Evolutionary conservation across 2,797 vertebrate genomes (phyloP).

Genomic region (Emys orbicularis): DNA sequence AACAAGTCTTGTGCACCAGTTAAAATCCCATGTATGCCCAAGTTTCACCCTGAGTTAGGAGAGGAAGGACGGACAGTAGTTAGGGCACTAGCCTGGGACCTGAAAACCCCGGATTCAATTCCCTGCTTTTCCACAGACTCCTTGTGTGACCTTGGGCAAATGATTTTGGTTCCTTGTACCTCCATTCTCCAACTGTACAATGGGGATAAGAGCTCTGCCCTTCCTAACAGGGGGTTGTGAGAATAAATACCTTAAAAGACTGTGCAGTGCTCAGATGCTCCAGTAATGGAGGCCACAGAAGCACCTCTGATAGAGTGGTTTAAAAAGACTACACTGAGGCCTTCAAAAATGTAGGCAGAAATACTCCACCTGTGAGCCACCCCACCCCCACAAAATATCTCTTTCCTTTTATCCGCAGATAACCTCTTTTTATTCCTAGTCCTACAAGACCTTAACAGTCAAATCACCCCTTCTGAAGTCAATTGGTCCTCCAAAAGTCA

Average conservation of each 20-base stretch:
- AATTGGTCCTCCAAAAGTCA: neutral
- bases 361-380: neutral
- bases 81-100: no score
- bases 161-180: neutral
- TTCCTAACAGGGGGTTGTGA: neutral
- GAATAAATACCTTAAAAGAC: neutral
- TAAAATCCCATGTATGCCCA: no score
- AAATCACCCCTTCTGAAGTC: neutral
- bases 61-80: no score
- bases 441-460: neutral
- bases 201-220: neutral
- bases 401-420: neutral
- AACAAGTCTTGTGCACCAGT: no score
- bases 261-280: neutral
- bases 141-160: no score
- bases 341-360: neutral
- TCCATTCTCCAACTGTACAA: neutral
- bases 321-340: neutral
- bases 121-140: no score
- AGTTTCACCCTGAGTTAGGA: no score
- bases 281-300: rapidly evolving
- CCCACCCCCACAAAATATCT: neutral
- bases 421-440: neutral
- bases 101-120: no score
- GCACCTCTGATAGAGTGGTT: neutral